A percentile compares a stretch with the other conserved stretches of the same genome.
Evolutionary conservation across 92 coral and sea anemone genomes (phyloP).

Genomic region (Epizoanthus ramosus): DNA sequence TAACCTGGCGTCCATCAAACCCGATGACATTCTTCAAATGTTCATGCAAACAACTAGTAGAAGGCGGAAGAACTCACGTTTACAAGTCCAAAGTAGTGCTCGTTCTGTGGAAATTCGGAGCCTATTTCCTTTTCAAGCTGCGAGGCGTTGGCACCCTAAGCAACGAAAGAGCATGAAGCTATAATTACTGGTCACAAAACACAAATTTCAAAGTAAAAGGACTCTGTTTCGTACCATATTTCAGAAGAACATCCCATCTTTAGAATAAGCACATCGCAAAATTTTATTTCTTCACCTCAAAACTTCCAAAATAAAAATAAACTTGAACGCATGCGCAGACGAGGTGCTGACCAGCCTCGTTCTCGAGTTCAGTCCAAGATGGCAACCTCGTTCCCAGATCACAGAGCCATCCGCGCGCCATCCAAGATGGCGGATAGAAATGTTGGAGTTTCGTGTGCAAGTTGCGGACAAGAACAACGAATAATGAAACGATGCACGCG

Average conservation of each 20-base stretch:
- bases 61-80: constrained; percentile 68
- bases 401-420: no score
- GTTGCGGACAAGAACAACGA: constrained; percentile 62
- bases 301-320: constrained; percentile 10
- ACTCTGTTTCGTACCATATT: constrained; percentile 15
- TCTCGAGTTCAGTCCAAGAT: constrained; percentile 41
- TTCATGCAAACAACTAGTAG: not conserved
- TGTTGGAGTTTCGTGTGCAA: constrained; percentile 50
- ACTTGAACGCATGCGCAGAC: constrained; percentile 30
- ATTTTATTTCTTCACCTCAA: not conserved
- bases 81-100: constrained; percentile 96
- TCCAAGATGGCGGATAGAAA: constrained; percentile 59
- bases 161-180: constrained; percentile 15
- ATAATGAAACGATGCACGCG: constrained; percentile 89
- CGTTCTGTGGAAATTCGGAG: constrained; percentile 97
- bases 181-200: not conserved
- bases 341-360: not conserved
- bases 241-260: not conserved
- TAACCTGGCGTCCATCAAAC: not conserved
- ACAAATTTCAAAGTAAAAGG: not conserved
- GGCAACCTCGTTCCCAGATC: constrained; percentile 17
- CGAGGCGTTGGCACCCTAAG: constrained; percentile 95
- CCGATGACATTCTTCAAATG: not conserved
- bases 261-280: not conserved
- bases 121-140: constrained; percentile 99